phyloP scores from a whole-genome alignment of 2,888 invertebrate genomes.

The Pristionchus maxplancki region DNA sequence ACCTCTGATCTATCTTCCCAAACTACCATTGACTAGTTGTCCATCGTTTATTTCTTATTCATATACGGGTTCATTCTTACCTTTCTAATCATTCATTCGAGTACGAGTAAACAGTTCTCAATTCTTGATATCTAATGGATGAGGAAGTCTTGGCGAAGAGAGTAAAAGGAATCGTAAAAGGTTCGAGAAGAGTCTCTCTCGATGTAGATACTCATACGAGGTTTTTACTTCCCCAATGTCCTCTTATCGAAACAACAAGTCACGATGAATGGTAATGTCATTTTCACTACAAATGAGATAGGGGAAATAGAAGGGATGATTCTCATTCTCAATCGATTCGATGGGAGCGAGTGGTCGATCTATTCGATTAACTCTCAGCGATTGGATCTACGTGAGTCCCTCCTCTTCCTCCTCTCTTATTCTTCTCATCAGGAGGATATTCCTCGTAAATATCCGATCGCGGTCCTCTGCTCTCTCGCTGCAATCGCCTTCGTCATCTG shows the following conservation, averaged over 20 bases:
- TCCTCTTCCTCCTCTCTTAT: background rate
- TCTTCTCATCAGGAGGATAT: background rate
- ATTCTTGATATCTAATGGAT: background rate
- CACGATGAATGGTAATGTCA: background rate
- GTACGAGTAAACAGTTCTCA: background rate
- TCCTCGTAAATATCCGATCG: background rate
- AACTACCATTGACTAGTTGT: background rate
- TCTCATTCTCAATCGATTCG: background rate
- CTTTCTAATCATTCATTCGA: constrained; percentile 8
- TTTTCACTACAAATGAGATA: background rate
- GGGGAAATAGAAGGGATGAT: background rate
- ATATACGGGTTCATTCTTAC: background rate
- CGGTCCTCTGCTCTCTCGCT: background rate
- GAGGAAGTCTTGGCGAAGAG: background rate
- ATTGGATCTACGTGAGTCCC: background rate
- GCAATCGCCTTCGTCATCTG: background rate
- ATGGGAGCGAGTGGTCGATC: background rate
- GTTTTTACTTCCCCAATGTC: background rate
- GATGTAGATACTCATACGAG: background rate
- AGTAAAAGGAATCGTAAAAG: background rate
- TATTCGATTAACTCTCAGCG: background rate
- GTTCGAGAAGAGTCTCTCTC: background rate
- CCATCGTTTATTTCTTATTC: background rate
- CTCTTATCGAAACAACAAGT: background rate
- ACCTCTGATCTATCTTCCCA: background rate